phyloP scores from a whole-genome alignment of 2,113 vertebrate species.

The Ploceus nigricollis region DNA sequence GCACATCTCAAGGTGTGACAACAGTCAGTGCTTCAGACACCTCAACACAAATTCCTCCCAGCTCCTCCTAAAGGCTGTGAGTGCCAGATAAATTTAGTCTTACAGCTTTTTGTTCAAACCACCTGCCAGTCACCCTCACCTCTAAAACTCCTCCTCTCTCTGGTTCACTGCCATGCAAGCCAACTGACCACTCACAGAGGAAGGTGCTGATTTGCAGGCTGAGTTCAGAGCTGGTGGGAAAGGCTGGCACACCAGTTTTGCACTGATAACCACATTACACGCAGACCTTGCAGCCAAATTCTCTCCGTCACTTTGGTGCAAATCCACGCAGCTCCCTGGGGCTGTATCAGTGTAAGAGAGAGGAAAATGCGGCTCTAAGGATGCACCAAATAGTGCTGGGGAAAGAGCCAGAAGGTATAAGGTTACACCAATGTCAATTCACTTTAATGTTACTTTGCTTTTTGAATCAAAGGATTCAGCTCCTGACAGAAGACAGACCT shows the following conservation, averaged over 20 bases:
- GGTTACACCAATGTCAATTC: neutral
- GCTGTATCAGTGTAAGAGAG: neutral
- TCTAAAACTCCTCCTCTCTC: neutral
- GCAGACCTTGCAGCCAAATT: neutral
- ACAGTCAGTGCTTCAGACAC: neutral
- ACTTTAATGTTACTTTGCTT: neutral
- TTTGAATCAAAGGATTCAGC: neutral
- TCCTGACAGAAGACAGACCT: conserved; percentile 22
- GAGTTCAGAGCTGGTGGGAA: neutral
- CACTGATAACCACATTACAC: neutral
- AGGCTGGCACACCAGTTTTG: rapidly evolving
- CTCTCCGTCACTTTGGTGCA: neutral
- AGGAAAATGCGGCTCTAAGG: neutral
- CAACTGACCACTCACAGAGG: neutral
- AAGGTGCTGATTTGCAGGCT: rapidly evolving
- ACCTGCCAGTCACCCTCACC: neutral
- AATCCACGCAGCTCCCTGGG: neutral
- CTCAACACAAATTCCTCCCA: neutral
- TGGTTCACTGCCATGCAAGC: rapidly evolving
- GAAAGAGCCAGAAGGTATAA: conserved; percentile 21
- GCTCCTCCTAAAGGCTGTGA: neutral
- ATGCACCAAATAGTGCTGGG: neutral
- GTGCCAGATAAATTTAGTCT: neutral
- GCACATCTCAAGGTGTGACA: neutral
- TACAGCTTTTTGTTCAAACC: neutral